Evolutionary conservation across 2,113 vertebrate genomes (phyloP).

Genomic region (Psettodes erumei): DNA sequence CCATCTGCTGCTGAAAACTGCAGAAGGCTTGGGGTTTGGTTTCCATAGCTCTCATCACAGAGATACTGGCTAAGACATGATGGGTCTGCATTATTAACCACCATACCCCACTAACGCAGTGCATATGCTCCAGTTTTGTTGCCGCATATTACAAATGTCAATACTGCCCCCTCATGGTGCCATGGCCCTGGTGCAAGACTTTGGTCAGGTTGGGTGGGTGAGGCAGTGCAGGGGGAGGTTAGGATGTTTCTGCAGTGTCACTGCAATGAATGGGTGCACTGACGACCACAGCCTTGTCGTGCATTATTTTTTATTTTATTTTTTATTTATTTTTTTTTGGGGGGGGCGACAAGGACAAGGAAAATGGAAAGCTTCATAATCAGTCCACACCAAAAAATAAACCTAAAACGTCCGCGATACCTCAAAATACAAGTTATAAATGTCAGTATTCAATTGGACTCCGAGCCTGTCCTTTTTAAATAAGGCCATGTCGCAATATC

Average conservation of each 20-base stretch:
- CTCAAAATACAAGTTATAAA: neutral
- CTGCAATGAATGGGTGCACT: conserved; percentile 35
- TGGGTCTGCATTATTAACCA: conserved; percentile 17
- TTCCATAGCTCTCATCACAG: neutral
- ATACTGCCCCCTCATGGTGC: conserved; percentile 69
- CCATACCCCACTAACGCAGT: conserved; percentile 13
- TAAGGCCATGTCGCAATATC: neutral
- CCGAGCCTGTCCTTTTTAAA: too few relatives aligned
- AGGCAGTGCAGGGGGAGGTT: neutral
- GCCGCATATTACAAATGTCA: conserved; percentile 45
- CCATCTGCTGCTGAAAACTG: conserved; percentile 3
- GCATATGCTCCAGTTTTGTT: conserved; percentile 7
- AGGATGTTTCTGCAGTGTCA: conserved; percentile 47
- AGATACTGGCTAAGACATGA: conserved; percentile 30
- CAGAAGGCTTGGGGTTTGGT: conserved; percentile 14
- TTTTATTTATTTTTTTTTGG: too few relatives aligned
- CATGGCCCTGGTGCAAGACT: conserved; percentile 24
- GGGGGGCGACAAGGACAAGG: too few relatives aligned
- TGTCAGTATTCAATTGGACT: too few relatives aligned
- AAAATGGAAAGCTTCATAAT: neutral
- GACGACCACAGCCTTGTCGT: neutral
- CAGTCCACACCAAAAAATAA: neutral
- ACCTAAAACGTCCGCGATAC: neutral
- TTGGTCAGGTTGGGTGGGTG: neutral
- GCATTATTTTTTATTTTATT: too few relatives aligned